Percentiles rank a stretch among this genome's conserved stretches.
These are phyloP conservation scores for Aphelenchoides avenae DNA, from an alignment of 1,140 invertebrate species.

Conservation along the genomic window DNA sequence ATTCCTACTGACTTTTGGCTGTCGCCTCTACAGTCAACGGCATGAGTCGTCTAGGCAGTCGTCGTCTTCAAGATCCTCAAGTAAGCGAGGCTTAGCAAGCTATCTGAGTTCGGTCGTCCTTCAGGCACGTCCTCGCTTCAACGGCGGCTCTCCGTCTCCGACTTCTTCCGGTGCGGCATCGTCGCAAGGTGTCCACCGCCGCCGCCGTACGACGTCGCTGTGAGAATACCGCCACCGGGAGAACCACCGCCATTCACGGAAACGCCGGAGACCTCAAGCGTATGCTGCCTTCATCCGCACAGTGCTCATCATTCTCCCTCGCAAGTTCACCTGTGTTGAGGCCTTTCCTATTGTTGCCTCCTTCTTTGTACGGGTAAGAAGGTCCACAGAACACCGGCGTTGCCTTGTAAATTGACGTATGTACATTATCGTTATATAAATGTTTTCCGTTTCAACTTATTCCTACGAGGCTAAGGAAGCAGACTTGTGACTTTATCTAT, in stretches of 20 bases:
- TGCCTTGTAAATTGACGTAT: too few species aligned
- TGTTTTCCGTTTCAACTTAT: too few species aligned
- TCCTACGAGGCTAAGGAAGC: too few species aligned
- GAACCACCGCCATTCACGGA: constrained; percentile 27
- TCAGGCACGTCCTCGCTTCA: background rate
- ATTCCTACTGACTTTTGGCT: constrained; percentile 54
- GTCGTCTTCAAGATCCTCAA: background rate
- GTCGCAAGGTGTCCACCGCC: background rate
- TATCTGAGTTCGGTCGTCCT: constrained; percentile 5
- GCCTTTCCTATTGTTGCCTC: too few species aligned
- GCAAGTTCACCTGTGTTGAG: too few species aligned
- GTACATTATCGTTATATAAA: too few species aligned
- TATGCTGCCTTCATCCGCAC: too few species aligned
- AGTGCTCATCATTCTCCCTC: too few species aligned
- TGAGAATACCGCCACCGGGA: constrained; percentile 22
- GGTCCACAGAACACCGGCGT: too few species aligned
- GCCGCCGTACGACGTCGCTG: constrained; percentile 25
- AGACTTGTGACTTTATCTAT: too few species aligned
- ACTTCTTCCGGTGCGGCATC: constrained; percentile 18
- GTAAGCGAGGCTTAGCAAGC: background rate
- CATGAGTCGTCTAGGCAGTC: background rate
- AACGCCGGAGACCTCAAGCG: constrained; percentile 1
- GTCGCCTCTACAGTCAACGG: constrained; percentile 47
- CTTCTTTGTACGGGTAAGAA: too few species aligned
- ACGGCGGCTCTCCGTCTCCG: constrained; percentile 17